Conservation (phyloP, 1,140 invertebrate species). For the Lysiphlebus fabarum region DNA sequence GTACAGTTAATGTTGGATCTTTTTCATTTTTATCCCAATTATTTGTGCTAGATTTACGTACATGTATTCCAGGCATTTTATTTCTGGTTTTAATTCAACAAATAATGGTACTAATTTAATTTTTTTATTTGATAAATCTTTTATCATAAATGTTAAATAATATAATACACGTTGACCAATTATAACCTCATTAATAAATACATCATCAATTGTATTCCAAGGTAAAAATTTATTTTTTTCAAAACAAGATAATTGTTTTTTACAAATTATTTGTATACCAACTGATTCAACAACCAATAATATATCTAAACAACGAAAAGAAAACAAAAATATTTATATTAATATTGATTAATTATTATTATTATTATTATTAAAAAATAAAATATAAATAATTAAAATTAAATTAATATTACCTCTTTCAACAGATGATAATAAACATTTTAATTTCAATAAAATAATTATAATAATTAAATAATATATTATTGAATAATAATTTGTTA, state of each 20-base stretch:
- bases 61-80: constrained; percentile 55
- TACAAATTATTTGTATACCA: constrained; percentile 54
- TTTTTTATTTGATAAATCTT: constrained; percentile 36
- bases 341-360: too few relatives aligned
- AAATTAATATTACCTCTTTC: constrained; percentile 11
- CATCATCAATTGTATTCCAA: constrained; percentile 54
- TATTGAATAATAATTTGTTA: neutral
- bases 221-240: constrained; percentile 53
- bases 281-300: constrained; percentile 56
- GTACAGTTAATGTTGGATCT: constrained; percentile 43
- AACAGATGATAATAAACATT: constrained; percentile 10
- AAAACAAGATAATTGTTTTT: constrained; percentile 44
- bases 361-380: neutral
- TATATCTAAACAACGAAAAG: too few relatives aligned
- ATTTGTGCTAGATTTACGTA: constrained; percentile 46
- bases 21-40: constrained; percentile 43
- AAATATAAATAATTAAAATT: neutral
- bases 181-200: constrained; percentile 64
- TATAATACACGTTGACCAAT: constrained; percentile 52
- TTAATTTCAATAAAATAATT: neutral
- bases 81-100: constrained; percentile 45
- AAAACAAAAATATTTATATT: too few relatives aligned
- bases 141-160: constrained; percentile 46
- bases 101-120: constrained; percentile 49
- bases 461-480: too few relatives aligned